Conservation (phyloP, 92 coral and sea anemone genomes). For the Parazoanthus atlanticus region DNA sequence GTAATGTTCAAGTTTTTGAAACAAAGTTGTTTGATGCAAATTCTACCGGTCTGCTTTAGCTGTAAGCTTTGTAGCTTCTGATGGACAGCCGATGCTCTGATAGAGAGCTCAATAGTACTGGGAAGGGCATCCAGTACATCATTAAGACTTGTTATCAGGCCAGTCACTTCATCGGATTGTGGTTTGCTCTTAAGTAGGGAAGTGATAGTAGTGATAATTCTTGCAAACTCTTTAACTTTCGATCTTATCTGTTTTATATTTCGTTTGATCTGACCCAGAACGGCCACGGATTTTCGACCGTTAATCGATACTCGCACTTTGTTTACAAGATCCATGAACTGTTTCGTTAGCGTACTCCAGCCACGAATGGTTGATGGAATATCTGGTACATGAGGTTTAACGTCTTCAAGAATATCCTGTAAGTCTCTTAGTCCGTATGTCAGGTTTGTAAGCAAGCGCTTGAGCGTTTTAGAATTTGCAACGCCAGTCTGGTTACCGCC, state of each 20-base stretch:
- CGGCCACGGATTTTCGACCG: background rate
- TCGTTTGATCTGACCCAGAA: background rate
- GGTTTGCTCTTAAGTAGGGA: background rate
- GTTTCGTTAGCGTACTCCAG: background rate
- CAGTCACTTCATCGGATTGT: slow-evolving; percentile 8
- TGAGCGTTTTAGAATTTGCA: slow-evolving; percentile 13
- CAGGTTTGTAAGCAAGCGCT: slow-evolving; percentile 6
- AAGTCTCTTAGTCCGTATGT: background rate
- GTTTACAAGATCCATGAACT: background rate
- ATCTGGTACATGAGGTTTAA: slow-evolving; percentile 13
- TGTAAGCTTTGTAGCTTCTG: slow-evolving; percentile 38
- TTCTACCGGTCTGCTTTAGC: background rate
- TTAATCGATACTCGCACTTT: background rate
- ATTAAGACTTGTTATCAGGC: background rate
- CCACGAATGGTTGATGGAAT: background rate
- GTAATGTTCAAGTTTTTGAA: slow-evolving; percentile 34
- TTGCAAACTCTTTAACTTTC: background rate
- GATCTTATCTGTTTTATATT: slow-evolving; percentile 4
- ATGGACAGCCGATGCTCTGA: slow-evolving; percentile 11
- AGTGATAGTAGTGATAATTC: background rate
- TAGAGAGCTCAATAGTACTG: background rate
- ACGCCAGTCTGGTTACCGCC: slow-evolving; percentile 65
- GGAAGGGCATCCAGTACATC: slow-evolving; percentile 35
- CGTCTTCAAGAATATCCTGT: background rate
- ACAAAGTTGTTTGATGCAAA: slow-evolving; percentile 46